Base-by-base conservation (phyloP, 2,797 vertebrate genomes). In the Anguilla anguilla region DNA sequence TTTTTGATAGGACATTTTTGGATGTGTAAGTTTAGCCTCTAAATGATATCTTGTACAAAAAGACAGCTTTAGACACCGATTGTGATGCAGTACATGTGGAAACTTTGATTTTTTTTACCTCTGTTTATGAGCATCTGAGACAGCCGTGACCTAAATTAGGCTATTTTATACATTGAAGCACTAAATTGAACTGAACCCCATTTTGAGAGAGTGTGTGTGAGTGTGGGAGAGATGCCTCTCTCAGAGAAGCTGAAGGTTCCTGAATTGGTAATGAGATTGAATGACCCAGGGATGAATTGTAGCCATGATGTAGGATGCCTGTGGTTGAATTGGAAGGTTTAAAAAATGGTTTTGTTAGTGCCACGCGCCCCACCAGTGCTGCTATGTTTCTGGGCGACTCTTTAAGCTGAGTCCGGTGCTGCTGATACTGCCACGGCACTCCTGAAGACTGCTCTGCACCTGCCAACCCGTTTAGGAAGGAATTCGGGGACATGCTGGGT, bases 1-100 rank as follows among this genome's bases (percentile, higher is more conserved):
- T 96, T 96, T 95, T 95, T 96, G 94, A 96, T 95, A 95, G 94
- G 92, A 90, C 90, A 82, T 46, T 82, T 91, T 92, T 88, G 88
- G 88, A 87, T 31, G 88, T 90, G 89, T 88, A 93, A 89, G 88
- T 77, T 86, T 74, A 82, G 88, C 88, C 55, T 83, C 79, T n/a
- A 46, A 82, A n/a, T 25, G 79, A 10, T 82, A n/a, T n/a, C 22
- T 51, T 82, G 15, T 82, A 51, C 17, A 22, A 82, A 22, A 82
- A 51, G 43, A 49, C 79, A 25, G 79, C 79, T 82, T 51, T 82
- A 51, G 79, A 82, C 43, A 82, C 46, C 22, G 22, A 2, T 51
- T 82, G 9, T 82, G 43, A 82, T 13, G 25, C 46, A 46, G 17
- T 51, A 82, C 43, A 82, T 46, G 43, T 7, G 22, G 15, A 81